Evolutionary conservation across 2,113 vertebrate genomes (phyloP), one percentile per base, ranked within the genome.

Genomic region (Centropus unirufus): DNA sequence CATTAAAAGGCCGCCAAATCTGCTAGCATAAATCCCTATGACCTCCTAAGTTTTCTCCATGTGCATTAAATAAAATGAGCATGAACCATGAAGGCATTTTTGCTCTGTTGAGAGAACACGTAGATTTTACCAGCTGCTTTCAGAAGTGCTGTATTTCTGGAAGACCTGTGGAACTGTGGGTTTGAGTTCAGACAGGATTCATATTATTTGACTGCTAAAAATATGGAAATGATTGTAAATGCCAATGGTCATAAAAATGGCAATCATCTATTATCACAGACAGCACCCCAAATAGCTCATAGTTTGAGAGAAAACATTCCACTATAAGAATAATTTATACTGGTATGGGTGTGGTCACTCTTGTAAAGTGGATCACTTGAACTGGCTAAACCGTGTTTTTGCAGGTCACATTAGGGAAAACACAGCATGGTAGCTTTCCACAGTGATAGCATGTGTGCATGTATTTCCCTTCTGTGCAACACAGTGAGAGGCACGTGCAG

Each of bases 1-100:
- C 95, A 97, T 94, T 95, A 96, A 96, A 96, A 96, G 93, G 92
- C 88, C 32, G 5, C 79, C 88, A 92, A 94, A 97, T 95, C 94
- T 96, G 76, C 93, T 93, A 90, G 73, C 76, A 93, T 90, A 95
- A 97, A 95, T 97, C 96, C 93, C 93, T 0, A 0, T 90, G 92
- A 97, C 92, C 94, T 95, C 83, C 0, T 57, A 92, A 92, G 88
- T 95, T 94, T 97, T 93, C 58, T 44, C 73, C 90, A 78, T 40
- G 69, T 92, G 76, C 61, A 75, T 96, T 96, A 96, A 95, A 94
- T 91, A 89, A 95, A 95, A 96, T 92, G 79, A 93, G 90, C 94
- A 96, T 83, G 93, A 95, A 97, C 83, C 76, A 49, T 75, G 82
- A 90, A 96, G 82, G 94, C 27, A 93, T 94, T 96, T 96, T 92